Conservation (phyloP, 2,113 vertebrate species). For the Rhinolophus sinicus region DNA sequence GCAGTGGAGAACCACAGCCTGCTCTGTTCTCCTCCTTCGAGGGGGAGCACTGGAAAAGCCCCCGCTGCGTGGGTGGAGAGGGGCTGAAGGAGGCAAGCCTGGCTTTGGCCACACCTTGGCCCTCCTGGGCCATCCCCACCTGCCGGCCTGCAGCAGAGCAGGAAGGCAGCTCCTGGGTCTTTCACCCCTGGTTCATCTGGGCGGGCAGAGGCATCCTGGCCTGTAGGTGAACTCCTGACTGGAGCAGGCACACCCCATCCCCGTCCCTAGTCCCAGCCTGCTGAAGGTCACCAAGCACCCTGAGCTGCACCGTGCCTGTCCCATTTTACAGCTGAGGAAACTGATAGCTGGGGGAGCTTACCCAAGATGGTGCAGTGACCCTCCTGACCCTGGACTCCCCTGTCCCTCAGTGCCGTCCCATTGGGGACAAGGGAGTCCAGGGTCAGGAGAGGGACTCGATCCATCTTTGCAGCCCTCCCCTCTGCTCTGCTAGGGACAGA, state of each 20-base stretch:
- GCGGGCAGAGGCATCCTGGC: neutral
- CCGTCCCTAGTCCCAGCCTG: neutral
- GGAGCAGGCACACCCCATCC: too few species aligned
- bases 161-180: neutral
- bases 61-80: neutral
- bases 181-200: neutral
- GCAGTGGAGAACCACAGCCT: neutral
- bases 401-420: neutral
- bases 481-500: neutral
- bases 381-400: neutral
- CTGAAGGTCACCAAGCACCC: neutral
- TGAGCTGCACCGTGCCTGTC: neutral
- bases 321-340: neutral
- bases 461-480: neutral
- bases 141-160: fast-evolving
- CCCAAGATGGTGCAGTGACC: neutral
- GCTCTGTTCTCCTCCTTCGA: neutral
- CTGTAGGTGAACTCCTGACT: neutral
- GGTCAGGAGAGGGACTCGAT: neutral
- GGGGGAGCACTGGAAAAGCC: neutral
- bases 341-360: neutral
- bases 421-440: neutral
- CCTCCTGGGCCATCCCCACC: neutral
- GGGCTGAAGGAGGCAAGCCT: neutral
- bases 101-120: neutral